Conservation (phyloP, 2,888 invertebrate genomes). For the Zeuzera pyrina region DNA sequence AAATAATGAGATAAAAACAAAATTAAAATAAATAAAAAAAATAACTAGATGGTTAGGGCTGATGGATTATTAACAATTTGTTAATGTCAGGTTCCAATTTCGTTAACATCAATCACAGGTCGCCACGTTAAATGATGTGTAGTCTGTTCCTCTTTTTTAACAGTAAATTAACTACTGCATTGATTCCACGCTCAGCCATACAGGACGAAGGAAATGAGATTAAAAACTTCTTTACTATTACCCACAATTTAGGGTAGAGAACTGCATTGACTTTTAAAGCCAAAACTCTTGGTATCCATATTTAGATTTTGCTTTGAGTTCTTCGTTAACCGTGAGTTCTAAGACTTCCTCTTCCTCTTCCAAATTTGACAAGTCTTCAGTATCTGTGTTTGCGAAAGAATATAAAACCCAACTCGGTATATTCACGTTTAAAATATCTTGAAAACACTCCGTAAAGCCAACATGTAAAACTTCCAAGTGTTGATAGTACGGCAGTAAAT, state of each 20-base stretch:
- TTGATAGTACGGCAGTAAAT: not conserved
- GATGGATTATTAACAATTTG: not conserved
- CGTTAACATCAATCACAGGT: not conserved
- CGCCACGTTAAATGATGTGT: not conserved
- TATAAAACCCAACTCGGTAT: no score
- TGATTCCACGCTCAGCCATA: no score
- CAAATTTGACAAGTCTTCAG: no score
- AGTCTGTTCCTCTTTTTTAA: not conserved
- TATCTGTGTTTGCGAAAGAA: no score
- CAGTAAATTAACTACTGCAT: not conserved
- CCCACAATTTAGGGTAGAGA: slow-evolving; percentile 36
- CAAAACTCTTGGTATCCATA: not conserved
- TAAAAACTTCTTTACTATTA: slow-evolving; percentile 56
- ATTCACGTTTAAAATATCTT: slow-evolving; percentile 1
- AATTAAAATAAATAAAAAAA: no score
- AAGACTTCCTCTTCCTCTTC: no score
- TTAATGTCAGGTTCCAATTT: not conserved
- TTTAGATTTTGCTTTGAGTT: not conserved
- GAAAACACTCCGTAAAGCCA: not conserved
- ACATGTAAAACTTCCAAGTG: not conserved
- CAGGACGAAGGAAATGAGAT: not conserved
- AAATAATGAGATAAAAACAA: no score
- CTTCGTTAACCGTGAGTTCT: no score
- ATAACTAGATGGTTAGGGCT: not conserved
- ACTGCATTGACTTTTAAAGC: not conserved